Evolutionary conservation across 2,113 vertebrate species (phyloP).

Genomic region (Muntiacus muntjak): DNA sequence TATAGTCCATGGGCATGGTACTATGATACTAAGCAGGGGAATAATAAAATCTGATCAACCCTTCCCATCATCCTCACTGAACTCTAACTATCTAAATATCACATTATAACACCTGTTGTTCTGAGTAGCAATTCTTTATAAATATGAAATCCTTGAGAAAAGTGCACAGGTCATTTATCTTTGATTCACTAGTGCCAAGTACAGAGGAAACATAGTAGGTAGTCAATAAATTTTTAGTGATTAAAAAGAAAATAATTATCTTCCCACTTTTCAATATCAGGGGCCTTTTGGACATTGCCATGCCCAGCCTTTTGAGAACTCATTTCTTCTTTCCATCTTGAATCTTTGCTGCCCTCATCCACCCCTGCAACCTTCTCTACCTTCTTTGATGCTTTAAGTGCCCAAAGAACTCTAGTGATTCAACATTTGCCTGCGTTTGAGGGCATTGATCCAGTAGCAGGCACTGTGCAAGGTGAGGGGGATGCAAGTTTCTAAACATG

Average conservation of each 20-base stretch:
- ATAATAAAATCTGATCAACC: not conserved
- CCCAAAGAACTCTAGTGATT: not conserved
- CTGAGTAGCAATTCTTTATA: not conserved
- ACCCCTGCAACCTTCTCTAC: not conserved
- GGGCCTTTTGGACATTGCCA: not conserved
- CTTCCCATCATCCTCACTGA: not conserved
- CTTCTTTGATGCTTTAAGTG: not conserved
- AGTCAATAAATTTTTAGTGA: not conserved
- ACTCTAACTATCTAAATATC: not conserved
- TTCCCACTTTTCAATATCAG: not conserved
- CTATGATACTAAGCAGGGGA: not conserved
- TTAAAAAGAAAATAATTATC: not conserved
- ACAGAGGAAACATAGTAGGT: not conserved
- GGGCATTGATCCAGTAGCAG: not conserved
- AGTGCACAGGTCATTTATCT: not conserved
- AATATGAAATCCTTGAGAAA: not conserved
- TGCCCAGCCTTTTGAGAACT: not conserved
- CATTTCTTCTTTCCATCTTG: not conserved
- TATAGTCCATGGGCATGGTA: not conserved
- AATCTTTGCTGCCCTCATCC: not conserved
- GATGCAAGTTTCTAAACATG: not conserved
- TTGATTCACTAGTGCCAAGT: not conserved
- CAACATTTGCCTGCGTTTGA: not conserved
- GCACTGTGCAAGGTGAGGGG: not conserved
- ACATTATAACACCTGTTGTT: not conserved